Conservation (phyloP, 2,888 invertebrate genomes). For the Empis livida region DNA sequence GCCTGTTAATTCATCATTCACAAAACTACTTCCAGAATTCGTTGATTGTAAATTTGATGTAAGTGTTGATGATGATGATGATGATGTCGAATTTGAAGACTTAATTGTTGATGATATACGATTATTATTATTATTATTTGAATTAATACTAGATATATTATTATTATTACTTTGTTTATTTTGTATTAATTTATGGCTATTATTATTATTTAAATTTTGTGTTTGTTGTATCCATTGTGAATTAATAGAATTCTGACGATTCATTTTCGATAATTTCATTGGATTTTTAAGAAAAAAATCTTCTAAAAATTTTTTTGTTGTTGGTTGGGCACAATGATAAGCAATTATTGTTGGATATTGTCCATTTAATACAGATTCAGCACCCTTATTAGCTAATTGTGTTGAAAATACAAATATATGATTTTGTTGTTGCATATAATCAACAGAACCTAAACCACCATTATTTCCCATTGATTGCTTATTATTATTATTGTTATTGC, state of each 20-base stretch:
- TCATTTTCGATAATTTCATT: slow-evolving; percentile 75
- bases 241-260: slow-evolving; percentile 50
- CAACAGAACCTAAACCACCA: slow-evolving; percentile 17
- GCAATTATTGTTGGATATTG: slow-evolving; percentile 86
- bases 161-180: neutral
- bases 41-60: slow-evolving; percentile 20
- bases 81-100: too few species aligned
- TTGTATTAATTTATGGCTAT: neutral
- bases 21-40: slow-evolving; percentile 1
- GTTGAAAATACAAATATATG: slow-evolving; percentile 98
- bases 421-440: slow-evolving; percentile 88
- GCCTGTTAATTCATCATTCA: slow-evolving; percentile 16
- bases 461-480: slow-evolving; percentile 11
- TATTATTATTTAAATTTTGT: slow-evolving; percentile 38
- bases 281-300: slow-evolving; percentile 67
- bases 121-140: slow-evolving; percentile 9
- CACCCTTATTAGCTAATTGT: slow-evolving; percentile 84
- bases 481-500: slow-evolving; percentile 11
- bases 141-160: slow-evolving; percentile 37
- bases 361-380: slow-evolving; percentile 80
- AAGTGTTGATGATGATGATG: slow-evolving; percentile 19
- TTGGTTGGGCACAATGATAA: slow-evolving; percentile 90
- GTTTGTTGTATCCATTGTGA: slow-evolving; percentile 49
- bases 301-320: slow-evolving; percentile 87
- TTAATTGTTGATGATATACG: neutral